Percentiles rank a stretch among this genome's conserved stretches.
These are phyloP conservation scores for Trematomus bernacchii DNA, from an alignment of 2,797 vertebrate species.

Conservation along the genomic window DNA sequence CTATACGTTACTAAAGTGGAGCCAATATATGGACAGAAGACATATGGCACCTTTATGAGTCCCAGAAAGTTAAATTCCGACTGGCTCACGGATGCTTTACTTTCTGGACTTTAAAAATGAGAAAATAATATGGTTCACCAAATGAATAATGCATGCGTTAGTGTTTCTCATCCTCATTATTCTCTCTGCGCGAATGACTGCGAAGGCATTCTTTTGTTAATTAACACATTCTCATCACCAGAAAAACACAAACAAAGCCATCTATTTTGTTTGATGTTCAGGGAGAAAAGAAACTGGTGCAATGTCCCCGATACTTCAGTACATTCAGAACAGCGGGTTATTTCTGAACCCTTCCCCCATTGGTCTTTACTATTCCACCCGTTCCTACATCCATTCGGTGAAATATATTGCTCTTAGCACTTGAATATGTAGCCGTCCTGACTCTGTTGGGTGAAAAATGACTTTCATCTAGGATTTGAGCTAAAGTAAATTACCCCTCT, in stretches of 20 bases:
- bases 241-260: slow-evolving; percentile 35
- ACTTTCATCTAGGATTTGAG: slow-evolving; percentile 75
- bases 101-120: slow-evolving; percentile 35
- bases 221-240: slow-evolving; percentile 50
- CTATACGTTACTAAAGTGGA: slow-evolving; percentile 50
- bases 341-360: slow-evolving; percentile 23
- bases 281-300: slow-evolving; percentile 2
- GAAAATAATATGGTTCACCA: slow-evolving; percentile 51
- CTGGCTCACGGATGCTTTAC: neutral
- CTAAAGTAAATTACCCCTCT: slow-evolving; percentile 76
- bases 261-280: slow-evolving; percentile 53
- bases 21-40: slow-evolving; percentile 35
- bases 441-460: slow-evolving; percentile 71
- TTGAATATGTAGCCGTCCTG: slow-evolving; percentile 65
- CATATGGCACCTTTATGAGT: slow-evolving; percentile 23
- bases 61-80: slow-evolving; percentile 28
- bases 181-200: slow-evolving; percentile 31
- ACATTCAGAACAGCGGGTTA: slow-evolving; percentile 22
- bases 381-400: slow-evolving; percentile 34
- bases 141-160: slow-evolving; percentile 63
- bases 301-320: slow-evolving; percentile 20
- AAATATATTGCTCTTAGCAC: slow-evolving; percentile 65
- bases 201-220: slow-evolving; percentile 59
- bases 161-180: slow-evolving; percentile 60
- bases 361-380: slow-evolving; percentile 37